A percentile compares a stretch with the other conserved stretches of the same genome.
These are phyloP conservation scores for Pteromalus puparum DNA, from an alignment of 1,140 invertebrate species.

Conservation along the genomic window DNA sequence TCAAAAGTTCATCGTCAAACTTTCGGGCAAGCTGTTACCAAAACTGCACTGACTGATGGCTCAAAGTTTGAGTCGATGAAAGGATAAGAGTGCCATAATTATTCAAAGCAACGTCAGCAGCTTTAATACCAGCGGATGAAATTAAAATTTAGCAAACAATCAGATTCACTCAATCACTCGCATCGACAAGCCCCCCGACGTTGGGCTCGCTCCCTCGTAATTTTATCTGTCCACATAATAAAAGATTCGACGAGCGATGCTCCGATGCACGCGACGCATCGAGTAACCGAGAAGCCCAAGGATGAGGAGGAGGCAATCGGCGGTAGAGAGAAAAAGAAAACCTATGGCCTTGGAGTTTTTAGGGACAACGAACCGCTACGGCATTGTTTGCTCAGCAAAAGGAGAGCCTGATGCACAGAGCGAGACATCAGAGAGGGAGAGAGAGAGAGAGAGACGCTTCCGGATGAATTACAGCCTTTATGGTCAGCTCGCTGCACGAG, in stretches of 20 bases:
- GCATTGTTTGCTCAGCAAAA: conserved; percentile 43
- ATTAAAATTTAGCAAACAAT: no score
- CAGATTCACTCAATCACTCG: not conserved
- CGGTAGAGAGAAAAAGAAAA: conserved; percentile 16
- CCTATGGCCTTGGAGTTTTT: conserved; percentile 40
- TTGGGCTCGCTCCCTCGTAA: not conserved
- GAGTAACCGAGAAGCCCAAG: conserved; percentile 25
- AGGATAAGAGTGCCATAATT: no score
- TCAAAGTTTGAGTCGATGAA: no score
- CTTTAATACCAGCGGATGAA: no score
- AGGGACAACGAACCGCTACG: conserved; percentile 32
- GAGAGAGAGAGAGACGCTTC: conserved; percentile 19
- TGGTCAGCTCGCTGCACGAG: conserved; percentile 27
- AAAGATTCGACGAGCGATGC: not conserved
- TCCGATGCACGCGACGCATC: not conserved
- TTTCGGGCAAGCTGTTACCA: no score
- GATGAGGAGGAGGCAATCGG: not conserved
- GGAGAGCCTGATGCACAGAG: not conserved
- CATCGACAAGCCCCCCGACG: not conserved
- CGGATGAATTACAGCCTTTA: conserved; percentile 45
- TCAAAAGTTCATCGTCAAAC: no score
- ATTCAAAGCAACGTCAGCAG: no score
- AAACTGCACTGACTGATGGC: no score
- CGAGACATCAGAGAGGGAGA: not conserved
- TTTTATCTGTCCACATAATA: conserved; percentile 17